A percentile compares a stretch with the other conserved stretches of the same genome.
phyloP scores from a whole-genome alignment of 23 tunicate genomes.

The Diplosoma virens region DNA sequence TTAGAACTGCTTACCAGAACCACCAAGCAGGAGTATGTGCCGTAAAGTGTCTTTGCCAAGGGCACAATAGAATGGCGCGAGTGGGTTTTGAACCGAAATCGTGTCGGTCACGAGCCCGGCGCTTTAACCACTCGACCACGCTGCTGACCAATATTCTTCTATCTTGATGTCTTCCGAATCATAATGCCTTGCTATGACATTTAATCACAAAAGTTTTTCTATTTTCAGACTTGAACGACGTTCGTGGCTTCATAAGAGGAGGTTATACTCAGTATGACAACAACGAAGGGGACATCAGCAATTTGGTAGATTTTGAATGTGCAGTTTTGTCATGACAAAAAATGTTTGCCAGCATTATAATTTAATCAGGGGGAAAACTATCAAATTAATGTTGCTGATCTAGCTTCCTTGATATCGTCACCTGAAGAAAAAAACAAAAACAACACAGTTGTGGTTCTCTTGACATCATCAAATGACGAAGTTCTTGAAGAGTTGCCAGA shows the following conservation, averaged over 20 bases:
- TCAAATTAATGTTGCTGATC: background rate
- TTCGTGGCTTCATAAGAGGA: slow-evolving; percentile 73
- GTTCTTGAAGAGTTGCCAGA: slow-evolving; percentile 4
- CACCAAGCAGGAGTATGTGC: too few species aligned
- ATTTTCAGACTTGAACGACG: slow-evolving; percentile 65
- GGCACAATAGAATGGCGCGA: too few species aligned
- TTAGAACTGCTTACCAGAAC: too few species aligned
- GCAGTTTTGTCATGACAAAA: background rate
- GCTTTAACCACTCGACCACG: too few species aligned
- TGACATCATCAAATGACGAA: background rate
- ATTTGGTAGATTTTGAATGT: slow-evolving; percentile 8
- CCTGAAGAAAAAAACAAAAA: background rate
- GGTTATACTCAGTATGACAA: slow-evolving; percentile 68
- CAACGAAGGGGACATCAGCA: slow-evolving; percentile 49
- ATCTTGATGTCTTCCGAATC: too few species aligned
- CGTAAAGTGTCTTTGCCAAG: too few species aligned
- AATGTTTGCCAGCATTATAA: background rate
- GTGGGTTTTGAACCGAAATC: too few species aligned
- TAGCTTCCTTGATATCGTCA: background rate
- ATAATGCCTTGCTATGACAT: too few species aligned
- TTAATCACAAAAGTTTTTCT: background rate
- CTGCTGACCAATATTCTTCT: too few species aligned
- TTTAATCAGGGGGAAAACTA: slow-evolving; percentile 27
- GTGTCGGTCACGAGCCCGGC: too few species aligned
- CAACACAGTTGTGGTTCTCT: background rate